Conservation (phyloP, 1,140 invertebrate genomes). For the Saccostrea glomerata region DNA sequence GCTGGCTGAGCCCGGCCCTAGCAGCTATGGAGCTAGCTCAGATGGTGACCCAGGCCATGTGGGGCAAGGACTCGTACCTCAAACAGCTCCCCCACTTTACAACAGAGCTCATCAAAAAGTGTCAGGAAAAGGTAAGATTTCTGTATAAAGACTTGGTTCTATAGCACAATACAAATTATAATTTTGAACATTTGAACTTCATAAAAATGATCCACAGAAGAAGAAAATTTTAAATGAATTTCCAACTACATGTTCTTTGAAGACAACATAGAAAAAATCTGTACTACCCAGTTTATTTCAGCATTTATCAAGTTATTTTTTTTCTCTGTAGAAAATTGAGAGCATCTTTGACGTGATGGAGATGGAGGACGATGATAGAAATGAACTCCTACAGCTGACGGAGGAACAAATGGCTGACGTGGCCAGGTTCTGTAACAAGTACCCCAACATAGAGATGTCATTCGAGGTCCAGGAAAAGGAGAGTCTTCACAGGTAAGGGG, state of each 20-base stretch:
- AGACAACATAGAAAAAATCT: no score
- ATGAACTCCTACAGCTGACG: constrained; percentile 89
- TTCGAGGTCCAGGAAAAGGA: constrained; percentile 94
- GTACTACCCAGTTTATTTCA: no score
- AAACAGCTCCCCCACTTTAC: constrained; percentile 98
- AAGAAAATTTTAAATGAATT: no score
- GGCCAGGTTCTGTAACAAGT: constrained; percentile 98
- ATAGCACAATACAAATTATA: no score
- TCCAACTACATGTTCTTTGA: no score
- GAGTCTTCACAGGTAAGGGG: constrained; percentile 80
- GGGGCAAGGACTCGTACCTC: constrained; percentile 98
- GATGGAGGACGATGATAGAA: constrained; percentile 95
- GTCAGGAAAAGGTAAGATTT: constrained; percentile 88
- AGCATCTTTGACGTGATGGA: constrained; percentile 99
- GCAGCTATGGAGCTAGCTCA: constrained; percentile 99
- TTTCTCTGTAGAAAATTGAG: constrained; percentile 86
- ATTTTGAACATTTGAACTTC: no score
- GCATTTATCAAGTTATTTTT: no score
- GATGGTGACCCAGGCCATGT: constrained; percentile 99
- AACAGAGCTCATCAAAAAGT: constrained; percentile 92
- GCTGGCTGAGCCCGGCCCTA: constrained; percentile 98
- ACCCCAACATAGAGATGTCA: constrained; percentile 98
- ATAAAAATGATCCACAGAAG: no score
- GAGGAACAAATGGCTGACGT: constrained; percentile 97
- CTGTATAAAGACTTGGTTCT: neutral